Evolutionary conservation across 2,113 vertebrate species (phyloP).

Genomic region (Phylloscopus whistleri): DNA sequence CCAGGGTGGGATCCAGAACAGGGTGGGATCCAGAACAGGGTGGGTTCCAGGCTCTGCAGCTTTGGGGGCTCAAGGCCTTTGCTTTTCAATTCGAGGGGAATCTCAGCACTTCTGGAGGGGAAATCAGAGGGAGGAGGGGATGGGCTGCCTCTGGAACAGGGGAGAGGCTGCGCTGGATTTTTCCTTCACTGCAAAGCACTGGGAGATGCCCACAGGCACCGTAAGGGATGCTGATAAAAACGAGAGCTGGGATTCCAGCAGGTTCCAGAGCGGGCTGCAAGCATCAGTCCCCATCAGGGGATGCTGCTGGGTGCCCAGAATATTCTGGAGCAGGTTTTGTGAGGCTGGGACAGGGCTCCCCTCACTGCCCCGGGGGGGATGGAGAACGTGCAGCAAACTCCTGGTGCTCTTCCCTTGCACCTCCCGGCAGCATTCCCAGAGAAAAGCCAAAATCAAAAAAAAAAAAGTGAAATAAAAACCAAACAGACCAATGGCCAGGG

Average conservation of each 20-base stretch:
- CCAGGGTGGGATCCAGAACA: too few species aligned
- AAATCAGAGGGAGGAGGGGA: neutral
- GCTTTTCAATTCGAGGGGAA: neutral
- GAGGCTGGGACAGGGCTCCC: neutral
- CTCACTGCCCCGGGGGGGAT: rapidly evolving
- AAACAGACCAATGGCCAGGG: neutral
- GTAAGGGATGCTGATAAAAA: neutral
- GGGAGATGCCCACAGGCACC: neutral
- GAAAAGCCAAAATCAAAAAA: too few species aligned
- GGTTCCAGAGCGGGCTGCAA: neutral
- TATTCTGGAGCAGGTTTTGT: neutral
- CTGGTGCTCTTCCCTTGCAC: neutral
- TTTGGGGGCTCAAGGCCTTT: neutral
- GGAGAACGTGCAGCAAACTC: neutral
- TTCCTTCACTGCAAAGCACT: neutral
- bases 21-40: too few species aligned
- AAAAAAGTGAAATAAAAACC: rapidly evolving
- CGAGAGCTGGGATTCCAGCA: too few species aligned
- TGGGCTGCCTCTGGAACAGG: neutral
- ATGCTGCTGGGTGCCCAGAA: neutral
- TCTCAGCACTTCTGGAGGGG: neutral
- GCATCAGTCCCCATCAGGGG: too few species aligned
- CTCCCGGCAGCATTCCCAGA: too few species aligned
- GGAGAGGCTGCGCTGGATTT: rapidly evolving
- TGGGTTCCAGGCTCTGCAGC: neutral